Conservation (phyloP, 2,797 vertebrate genomes). For the Todus mexicanus region DNA sequence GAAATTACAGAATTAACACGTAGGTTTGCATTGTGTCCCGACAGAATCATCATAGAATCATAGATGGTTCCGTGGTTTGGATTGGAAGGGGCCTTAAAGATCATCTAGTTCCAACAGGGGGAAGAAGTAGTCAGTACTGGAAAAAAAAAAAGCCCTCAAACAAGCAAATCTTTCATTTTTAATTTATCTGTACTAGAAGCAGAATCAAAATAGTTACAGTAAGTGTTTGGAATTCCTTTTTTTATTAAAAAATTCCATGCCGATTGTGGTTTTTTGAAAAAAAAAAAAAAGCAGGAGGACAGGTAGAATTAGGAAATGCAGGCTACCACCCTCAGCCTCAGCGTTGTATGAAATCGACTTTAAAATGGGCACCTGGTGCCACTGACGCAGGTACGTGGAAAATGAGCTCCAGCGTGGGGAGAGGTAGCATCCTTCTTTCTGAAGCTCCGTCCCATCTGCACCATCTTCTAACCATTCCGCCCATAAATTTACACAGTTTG, state of each 20-base stretch:
- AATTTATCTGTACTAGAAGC: slow-evolving; percentile 47
- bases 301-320: slow-evolving; percentile 62
- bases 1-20: background rate
- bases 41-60: too few relatives aligned
- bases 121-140: background rate
- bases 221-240: slow-evolving; percentile 76
- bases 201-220: slow-evolving; percentile 64
- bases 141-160: slow-evolving; percentile 3
- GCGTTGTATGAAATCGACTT: background rate
- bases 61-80: too few relatives aligned
- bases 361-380: background rate
- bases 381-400: background rate
- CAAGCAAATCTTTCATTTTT: slow-evolving; percentile 39
- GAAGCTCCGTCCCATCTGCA: background rate
- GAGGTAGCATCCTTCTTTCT: background rate
- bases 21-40: background rate
- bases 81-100: too few relatives aligned
- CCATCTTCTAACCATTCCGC: background rate
- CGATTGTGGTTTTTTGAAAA: slow-evolving; percentile 43
- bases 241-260: slow-evolving; percentile 78
- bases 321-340: background rate
- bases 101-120: too few relatives aligned
- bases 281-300: slow-evolving; percentile 4
- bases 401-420: background rate
- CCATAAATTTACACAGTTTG: background rate